Base-by-base conservation (phyloP, 2,888 invertebrate genomes). In the Lithophane socia region DNA sequence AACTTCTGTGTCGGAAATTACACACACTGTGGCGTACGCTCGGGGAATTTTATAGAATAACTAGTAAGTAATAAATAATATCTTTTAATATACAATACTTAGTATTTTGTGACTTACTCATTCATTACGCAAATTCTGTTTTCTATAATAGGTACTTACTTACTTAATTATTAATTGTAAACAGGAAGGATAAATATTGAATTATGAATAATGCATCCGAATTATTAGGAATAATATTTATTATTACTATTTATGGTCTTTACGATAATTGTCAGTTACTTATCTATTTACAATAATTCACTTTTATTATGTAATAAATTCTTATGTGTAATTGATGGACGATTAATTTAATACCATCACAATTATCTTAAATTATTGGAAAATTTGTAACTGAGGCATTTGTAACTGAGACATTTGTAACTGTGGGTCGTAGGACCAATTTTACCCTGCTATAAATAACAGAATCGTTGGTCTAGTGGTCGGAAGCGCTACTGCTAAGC, bases 101-200 rank as follows among this genome's bases (percentile, higher is more conserved):
- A 18, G 44, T 37, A 69, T 65, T 54, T 16, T 21, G 44, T 76
- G 69, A 75, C 5, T 73, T 58, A 84, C 56, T 73, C 78, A 84
- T 84, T 82, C 58, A 73, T 79, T 47, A 80, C 85, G 75, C 70
- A 75, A 71, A 75, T 72, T 64, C 54, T 12, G 10, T 24, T 68
- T 60, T 56, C 37, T 54, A 49, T 49, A 24, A 49, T 68, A 56
- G 0, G 3, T 52, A 9, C 7, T 37, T 37, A n/a, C n/a, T 2
- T 37, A 37, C 2, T 3, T 52, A 52, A 24, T 24, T 79, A 13
- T 29, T 8, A 16, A 52, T 18, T 21, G 21, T 21, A 67, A 2
- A 44, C 24, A 24, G 66, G 66, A 75, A 84, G 83, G 72, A 80
- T 72, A 83, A 68, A 49, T 65, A 24, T 44, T 42, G 7, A 56